These are phyloP conservation scores for Rhaphigaster nebulosa DNA, from an alignment of 2,888 invertebrate species.

Conservation along the genomic window DNA sequence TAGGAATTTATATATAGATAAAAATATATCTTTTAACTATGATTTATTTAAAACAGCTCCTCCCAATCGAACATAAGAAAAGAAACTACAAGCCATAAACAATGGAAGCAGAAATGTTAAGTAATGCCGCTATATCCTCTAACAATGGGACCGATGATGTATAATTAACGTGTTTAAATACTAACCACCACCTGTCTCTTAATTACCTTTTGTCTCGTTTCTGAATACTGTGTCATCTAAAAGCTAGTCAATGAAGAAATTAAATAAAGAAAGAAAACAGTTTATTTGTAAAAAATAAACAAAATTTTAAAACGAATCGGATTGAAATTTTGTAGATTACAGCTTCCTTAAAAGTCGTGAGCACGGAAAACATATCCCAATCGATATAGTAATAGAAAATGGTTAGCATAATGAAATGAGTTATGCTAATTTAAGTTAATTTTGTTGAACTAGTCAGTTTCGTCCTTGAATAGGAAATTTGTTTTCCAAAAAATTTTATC, in stretches of 20 bases:
- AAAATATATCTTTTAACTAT: background rate
- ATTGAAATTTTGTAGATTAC: background rate
- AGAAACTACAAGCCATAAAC: background rate
- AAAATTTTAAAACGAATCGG: background rate
- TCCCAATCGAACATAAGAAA: background rate
- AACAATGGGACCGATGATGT: background rate
- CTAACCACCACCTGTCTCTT: slow-evolving; percentile 23
- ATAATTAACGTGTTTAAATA: slow-evolving; percentile 30
- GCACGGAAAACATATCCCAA: background rate
- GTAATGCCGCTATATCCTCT: background rate
- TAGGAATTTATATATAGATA: background rate
- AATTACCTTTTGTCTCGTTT: slow-evolving; percentile 1
- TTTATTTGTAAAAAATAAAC: background rate
- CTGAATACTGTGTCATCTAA: background rate
- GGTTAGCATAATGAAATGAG: background rate
- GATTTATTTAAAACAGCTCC: background rate
- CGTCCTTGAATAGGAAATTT: slow-evolving; percentile 4
- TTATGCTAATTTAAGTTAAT: slow-evolving; percentile 10
- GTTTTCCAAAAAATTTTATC: background rate
- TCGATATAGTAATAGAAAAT: background rate
- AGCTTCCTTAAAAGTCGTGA: too few species aligned
- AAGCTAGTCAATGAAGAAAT: background rate
- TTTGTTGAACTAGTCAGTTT: background rate
- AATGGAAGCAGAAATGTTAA: background rate
- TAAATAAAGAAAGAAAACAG: background rate